phyloP scores from a whole-genome alignment of 2,888 invertebrate species.

The Aromia moschata region DNA sequence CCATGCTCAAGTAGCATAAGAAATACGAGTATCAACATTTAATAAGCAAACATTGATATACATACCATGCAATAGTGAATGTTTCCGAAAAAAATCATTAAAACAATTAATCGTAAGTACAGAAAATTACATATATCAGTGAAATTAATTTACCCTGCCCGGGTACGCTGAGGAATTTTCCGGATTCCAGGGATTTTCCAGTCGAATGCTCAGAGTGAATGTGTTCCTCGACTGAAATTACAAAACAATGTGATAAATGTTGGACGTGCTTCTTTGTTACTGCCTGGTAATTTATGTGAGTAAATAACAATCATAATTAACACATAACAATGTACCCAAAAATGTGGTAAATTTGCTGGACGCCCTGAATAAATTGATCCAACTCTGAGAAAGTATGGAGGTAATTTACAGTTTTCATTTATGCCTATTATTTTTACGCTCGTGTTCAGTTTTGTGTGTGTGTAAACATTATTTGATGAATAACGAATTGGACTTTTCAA shows the following conservation, averaged over 20 bases:
- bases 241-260: conserved; percentile 13
- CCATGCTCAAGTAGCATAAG: conserved; percentile 12
- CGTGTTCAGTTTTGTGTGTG: no score
- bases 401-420: no score
- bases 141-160: conserved; percentile 58
- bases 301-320: no score
- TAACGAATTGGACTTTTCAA: no score
- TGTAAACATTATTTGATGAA: no score
- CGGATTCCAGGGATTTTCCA: conserved; percentile 58
- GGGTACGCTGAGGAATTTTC: conserved; percentile 64
- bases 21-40: no score
- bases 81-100: no score
- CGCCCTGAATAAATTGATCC: no score
- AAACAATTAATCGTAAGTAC: conserved; percentile 12
- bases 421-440: no score
- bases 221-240: conserved; percentile 60
- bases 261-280: neutral
- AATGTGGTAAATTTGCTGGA: no score
- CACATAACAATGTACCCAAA: no score
- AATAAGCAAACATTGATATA: neutral
- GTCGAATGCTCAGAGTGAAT: conserved; percentile 49
- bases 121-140: conserved; percentile 59
- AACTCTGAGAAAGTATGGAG: no score
- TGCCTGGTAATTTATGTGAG: neutral
- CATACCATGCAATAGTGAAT: conserved; percentile 20